Base-by-base conservation (phyloP, 1,140 invertebrate genomes). In the Nasonia vitripennis region DNA sequence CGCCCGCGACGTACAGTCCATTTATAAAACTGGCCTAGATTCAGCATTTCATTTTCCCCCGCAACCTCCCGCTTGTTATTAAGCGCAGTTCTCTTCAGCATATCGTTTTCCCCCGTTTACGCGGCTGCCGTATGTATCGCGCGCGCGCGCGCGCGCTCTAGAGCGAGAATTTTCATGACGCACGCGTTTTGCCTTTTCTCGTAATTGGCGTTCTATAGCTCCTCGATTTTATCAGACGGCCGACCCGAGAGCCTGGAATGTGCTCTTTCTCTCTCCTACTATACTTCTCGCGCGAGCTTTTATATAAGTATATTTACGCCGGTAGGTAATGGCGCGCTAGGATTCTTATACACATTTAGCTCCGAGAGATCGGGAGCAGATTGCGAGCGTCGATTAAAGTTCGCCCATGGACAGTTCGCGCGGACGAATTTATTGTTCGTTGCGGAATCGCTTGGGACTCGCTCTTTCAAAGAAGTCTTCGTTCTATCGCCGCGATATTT, bases 11-110 rank as follows among this genome's bases (percentile, higher is more conserved):
- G 74, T 83, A 45, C 14, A 62, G 55, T 27, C 74, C n/a, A 78
- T 84, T 84, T 78, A 84, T 84, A 84, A 84, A 70, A 51, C 20
- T 27, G 70, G n/a, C 71, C 81, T 75, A 83, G 48, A 83, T 83
- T 45, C 34, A 34, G n/a, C 45, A 48, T 37, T 45, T 67, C 23
- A 70, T 23, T 20, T 68, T 84, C 71, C 70, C 20, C 41, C 41
- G 14, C 75, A 45, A 20, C 1, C 74, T 41, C 68, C 17, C 37
- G 51, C 3, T 83, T 75, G 7, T 78, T 83, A 83, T 68, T 70
- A 83, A 70, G 14, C 37, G 11, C 74, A 41, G n/a, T 77, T 73
- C 62, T 37, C 77, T 3, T 70, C 0, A 0, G 27, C 51, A 78
- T 78, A 62, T 75, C 81, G 31, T 83, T 83, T 45, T 45, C 20